Percentiles rank a stretch among this genome's conserved stretches.
Evolutionary conservation across 2,113 vertebrate species (phyloP).

Genomic region (Elephas maximus): DNA sequence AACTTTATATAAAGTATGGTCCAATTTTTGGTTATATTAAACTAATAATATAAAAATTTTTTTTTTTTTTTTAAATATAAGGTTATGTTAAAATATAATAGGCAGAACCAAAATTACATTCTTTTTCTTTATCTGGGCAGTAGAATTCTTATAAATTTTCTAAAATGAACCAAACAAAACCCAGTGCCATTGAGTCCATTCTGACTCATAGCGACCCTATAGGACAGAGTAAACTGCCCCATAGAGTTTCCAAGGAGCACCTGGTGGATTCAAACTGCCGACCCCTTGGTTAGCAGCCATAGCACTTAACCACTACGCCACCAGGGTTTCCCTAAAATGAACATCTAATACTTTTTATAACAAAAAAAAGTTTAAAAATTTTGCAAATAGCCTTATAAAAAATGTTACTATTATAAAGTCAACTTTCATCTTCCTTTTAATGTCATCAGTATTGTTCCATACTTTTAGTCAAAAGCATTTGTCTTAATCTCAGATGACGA

Average conservation of each 20-base stretch:
- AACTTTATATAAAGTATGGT: background rate
- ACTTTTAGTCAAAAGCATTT: constrained; percentile 9
- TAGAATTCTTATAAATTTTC: background rate
- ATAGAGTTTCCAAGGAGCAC: too few species aligned
- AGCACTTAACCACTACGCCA: too few species aligned
- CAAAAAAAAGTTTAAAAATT: background rate
- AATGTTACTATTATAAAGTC: background rate
- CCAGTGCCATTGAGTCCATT: too few species aligned
- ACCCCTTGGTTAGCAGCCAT: too few species aligned
- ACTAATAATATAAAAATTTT: background rate
- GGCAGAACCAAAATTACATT: background rate
- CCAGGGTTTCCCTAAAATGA: background rate
- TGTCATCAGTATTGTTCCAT: background rate
- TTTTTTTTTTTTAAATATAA: background rate
- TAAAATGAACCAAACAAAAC: background rate
- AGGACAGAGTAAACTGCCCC: too few species aligned
- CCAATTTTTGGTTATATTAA: background rate
- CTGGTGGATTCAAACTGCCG: too few species aligned
- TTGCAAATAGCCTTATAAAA: background rate
- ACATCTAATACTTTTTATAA: constrained; percentile 12
- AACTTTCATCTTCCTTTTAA: constrained; percentile 21
- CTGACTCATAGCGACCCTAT: too few species aligned
- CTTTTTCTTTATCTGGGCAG: background rate
- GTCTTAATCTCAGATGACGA: background rate
- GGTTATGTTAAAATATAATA: background rate